A percentile compares a stretch with the other conserved stretches of the same genome.
Evolutionary conservation across 2,888 invertebrate species (phyloP).

Genomic region (Oscheius myriophilus): DNA sequence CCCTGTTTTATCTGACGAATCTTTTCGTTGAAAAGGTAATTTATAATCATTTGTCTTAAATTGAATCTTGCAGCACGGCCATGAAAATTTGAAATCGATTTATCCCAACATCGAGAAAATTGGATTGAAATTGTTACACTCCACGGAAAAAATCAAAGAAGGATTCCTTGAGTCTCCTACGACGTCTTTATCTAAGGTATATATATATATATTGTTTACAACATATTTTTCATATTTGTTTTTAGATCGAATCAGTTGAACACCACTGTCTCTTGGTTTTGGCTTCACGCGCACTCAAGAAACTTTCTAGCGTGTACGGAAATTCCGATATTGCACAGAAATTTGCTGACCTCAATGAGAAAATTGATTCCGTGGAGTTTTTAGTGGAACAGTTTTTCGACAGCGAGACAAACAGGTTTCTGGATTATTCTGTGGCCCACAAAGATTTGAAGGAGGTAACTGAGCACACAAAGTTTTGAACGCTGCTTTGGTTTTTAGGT

Average conservation of each 20-base stretch:
- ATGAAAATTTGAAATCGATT: background rate
- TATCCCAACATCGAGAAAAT: constrained; percentile 20
- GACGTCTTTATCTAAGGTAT: background rate
- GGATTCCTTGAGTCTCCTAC: no score
- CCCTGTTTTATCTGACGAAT: constrained; percentile 17
- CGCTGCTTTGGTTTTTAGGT: constrained; percentile 5
- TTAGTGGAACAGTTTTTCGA: no score
- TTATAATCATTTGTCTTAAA: background rate
- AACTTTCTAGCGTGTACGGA: constrained; percentile 1
- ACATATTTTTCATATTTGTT: background rate
- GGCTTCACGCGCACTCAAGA: constrained; percentile 13
- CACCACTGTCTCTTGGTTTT: constrained; percentile 1
- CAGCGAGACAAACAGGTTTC: no score
- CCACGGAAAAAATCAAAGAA: no score
- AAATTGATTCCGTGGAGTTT: background rate
- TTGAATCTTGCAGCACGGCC: background rate
- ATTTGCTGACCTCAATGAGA: constrained; percentile 10
- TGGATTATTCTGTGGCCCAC: background rate
- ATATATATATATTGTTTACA: background rate
- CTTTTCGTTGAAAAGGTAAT: constrained; percentile 9
- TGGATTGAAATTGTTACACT: background rate
- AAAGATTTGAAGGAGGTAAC: constrained; percentile 12
- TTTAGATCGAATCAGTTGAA: constrained; percentile 7
- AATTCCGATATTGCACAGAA: background rate
- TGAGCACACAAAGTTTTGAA: no score